phyloP scores from a whole-genome alignment of 2,888 invertebrate genomes.

The Cryptocheilus praepositus region DNA sequence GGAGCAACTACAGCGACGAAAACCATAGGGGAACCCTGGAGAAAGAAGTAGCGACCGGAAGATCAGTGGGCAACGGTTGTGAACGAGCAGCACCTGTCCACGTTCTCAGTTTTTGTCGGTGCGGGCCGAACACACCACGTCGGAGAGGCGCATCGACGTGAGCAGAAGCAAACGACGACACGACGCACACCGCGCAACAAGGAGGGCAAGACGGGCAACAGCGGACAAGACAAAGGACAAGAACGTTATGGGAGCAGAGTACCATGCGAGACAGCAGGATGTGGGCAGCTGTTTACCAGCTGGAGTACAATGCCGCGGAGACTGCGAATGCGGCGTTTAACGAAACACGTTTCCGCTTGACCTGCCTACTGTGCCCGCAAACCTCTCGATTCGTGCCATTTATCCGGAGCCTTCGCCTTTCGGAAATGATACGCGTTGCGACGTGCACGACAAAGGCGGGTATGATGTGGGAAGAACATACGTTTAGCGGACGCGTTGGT shows the following conservation, averaged over 20 bases:
- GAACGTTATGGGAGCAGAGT: slow-evolving; percentile 36
- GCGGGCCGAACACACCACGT: neutral
- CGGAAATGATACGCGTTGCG: too few relatives aligned
- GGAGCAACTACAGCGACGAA: too few relatives aligned
- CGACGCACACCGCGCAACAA: slow-evolving; percentile 10
- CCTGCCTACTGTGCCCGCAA: too few relatives aligned
- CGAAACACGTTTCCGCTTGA: slow-evolving; percentile 26
- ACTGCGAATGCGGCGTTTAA: slow-evolving; percentile 32
- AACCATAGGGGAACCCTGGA: too few relatives aligned
- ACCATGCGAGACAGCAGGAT: slow-evolving; percentile 66
- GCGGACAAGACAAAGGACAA: slow-evolving; percentile 36
- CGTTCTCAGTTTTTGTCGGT: too few relatives aligned
- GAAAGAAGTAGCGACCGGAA: neutral
- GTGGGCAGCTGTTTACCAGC: slow-evolving; percentile 74
- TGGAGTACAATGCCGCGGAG: slow-evolving; percentile 64
- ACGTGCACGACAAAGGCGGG: too few relatives aligned
- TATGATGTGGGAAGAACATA: too few relatives aligned
- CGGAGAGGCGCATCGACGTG: slow-evolving; percentile 22
- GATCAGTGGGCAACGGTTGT: slow-evolving; percentile 27
- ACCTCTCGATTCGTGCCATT: too few relatives aligned
- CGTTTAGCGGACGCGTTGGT: too few relatives aligned
- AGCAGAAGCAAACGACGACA: too few relatives aligned
- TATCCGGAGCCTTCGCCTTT: too few relatives aligned
- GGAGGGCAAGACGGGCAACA: slow-evolving; percentile 27
- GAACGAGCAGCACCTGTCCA: too few relatives aligned